Evolutionary conservation across 2,113 vertebrate genomes (phyloP).

Genomic region (Amia ocellicauda): DNA sequence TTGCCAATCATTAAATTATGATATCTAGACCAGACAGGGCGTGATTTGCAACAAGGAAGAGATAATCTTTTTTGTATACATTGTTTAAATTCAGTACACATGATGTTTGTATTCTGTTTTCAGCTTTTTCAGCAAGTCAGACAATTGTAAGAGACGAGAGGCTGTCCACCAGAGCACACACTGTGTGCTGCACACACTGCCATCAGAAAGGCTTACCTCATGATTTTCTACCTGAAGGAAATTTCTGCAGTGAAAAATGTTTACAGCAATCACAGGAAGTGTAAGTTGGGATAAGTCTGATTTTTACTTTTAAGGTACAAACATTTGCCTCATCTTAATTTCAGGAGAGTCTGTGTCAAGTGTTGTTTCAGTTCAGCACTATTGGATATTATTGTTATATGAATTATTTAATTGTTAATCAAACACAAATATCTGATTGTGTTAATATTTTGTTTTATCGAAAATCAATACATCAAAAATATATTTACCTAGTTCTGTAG

Average conservation of each 20-base stretch:
- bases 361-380: no score
- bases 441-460: no score
- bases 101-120: slow-evolving; percentile 32
- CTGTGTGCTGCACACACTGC: slow-evolving; percentile 75
- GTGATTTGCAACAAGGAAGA: no score
- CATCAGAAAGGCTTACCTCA: slow-evolving; percentile 67
- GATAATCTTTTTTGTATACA: neutral
- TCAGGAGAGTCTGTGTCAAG: no score
- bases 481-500: no score
- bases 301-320: neutral
- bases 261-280: slow-evolving; percentile 69
- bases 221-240: slow-evolving; percentile 71
- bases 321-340: no score
- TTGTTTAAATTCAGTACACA: slow-evolving; percentile 18
- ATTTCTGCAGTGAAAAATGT: slow-evolving; percentile 75
- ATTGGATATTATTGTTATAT: no score
- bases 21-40: no score
- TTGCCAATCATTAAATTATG: no score
- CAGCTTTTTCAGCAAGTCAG: slow-evolving; percentile 63
- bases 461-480: no score
- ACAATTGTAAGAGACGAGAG: slow-evolving; percentile 41
- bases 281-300: slow-evolving; percentile 55
- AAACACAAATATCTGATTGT: no score
- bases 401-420: no score
- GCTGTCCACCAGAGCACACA: slow-evolving; percentile 56